Percentiles rank a stretch among this genome's conserved stretches.
Conservation (phyloP, 2,888 invertebrate species). For the Zygaena filipendulae region DNA sequence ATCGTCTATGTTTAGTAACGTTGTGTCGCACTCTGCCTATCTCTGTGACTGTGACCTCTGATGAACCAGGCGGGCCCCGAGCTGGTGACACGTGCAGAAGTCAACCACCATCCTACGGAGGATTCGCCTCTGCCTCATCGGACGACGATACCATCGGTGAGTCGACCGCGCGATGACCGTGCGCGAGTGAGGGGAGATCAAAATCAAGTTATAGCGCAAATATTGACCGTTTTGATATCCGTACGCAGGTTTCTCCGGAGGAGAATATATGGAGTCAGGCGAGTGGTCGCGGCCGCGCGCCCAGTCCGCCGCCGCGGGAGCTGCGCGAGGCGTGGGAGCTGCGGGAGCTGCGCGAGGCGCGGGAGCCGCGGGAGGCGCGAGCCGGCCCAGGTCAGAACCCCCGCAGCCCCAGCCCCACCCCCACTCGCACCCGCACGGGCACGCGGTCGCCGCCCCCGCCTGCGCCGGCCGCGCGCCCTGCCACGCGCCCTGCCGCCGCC, state of each 20-base stretch:
- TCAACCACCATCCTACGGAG: constrained; percentile 69
- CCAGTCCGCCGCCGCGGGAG: constrained; percentile 64
- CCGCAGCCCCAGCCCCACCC: constrained; percentile 18
- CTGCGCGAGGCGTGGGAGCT: constrained; percentile 31
- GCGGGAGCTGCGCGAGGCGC: constrained; percentile 43
- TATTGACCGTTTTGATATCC: too few relatives aligned
- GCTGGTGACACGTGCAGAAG: constrained; percentile 66
- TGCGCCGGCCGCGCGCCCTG: constrained; percentile 51
- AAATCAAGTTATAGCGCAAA: too few relatives aligned
- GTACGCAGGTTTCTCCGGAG: constrained; percentile 65
- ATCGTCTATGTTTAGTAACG: too few relatives aligned
- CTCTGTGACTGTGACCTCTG: constrained; percentile 2
- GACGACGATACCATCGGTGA: constrained; percentile 68
- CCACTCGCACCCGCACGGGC: constrained; percentile 22
- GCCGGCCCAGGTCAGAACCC: constrained; percentile 57
- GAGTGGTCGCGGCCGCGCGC: constrained; percentile 55
- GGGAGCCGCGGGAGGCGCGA: constrained; percentile 54
- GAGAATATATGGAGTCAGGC: constrained; percentile 64
- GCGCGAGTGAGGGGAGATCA: too few relatives aligned
- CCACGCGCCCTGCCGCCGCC: constrained; percentile 38
- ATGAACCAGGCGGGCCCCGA: constrained; percentile 51
- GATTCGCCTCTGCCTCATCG: constrained; percentile 70
- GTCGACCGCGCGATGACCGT: constrained; percentile 19
- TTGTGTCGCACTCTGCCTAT: too few relatives aligned
- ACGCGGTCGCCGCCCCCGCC: constrained; percentile 25